These are phyloP conservation scores for Byasa hedistus DNA, from an alignment of 2,888 invertebrate genomes.

Conservation along the genomic window DNA sequence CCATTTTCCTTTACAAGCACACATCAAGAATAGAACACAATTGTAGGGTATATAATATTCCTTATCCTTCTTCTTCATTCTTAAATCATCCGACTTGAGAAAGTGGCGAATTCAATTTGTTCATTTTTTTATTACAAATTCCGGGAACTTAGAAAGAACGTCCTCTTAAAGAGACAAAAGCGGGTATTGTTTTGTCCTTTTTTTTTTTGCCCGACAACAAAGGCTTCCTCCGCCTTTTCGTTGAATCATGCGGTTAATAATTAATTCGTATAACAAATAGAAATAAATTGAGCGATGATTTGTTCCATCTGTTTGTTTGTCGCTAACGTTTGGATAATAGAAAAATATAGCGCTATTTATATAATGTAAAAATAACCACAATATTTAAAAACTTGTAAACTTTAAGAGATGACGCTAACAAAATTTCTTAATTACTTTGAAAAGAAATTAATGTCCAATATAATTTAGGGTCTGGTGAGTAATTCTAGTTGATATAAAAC, in stretches of 20 bases:
- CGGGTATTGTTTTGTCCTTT: constrained; percentile 30
- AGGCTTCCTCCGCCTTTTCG: constrained; percentile 28
- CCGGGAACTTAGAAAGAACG: constrained; percentile 30
- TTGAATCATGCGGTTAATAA: constrained; percentile 28
- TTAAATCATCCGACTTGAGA: constrained; percentile 23
- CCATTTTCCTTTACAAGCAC: constrained; percentile 14
- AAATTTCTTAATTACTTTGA: too few species aligned
- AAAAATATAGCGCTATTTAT: too few species aligned
- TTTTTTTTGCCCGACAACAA: constrained; percentile 19
- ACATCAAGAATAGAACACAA: constrained; percentile 22
- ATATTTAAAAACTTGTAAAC: too few species aligned
- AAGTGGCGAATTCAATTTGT: constrained; percentile 30
- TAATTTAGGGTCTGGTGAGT: too few species aligned
- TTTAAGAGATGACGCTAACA: too few species aligned
- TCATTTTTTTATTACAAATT: constrained; percentile 29
- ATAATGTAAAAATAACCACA: too few species aligned
- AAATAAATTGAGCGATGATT: constrained; percentile 20
- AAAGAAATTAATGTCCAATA: too few species aligned
- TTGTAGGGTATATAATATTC: constrained; percentile 13
- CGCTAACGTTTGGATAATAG: not conserved
- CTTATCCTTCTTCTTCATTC: constrained; percentile 14
- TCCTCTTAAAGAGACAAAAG: constrained; percentile 30
- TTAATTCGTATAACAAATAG: constrained; percentile 26
- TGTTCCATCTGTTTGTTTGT: constrained; percentile 8
- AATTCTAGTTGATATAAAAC: too few species aligned